These are phyloP conservation scores for Halcyon malimbica DNA, from an alignment of 2,113 vertebrate genomes.

Conservation along the genomic window DNA sequence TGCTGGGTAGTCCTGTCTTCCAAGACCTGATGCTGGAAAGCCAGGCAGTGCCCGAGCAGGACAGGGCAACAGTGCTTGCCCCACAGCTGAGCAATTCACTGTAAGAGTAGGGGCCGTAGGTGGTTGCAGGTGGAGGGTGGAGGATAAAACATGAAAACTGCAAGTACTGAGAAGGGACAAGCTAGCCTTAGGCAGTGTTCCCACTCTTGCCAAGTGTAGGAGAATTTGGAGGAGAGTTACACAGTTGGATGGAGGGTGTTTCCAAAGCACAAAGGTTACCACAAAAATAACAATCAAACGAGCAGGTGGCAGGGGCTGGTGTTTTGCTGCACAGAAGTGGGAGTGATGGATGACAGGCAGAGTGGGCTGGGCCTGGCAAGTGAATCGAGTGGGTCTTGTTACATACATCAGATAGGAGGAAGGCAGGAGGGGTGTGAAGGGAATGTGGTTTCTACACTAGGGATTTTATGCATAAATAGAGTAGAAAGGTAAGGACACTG, in stretches of 20 bases:
- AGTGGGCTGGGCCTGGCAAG: background rate
- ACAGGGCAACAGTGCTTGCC: background rate
- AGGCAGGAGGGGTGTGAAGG: background rate
- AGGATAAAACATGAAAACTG: background rate
- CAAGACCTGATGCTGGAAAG: background rate
- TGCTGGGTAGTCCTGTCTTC: background rate
- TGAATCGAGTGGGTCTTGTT: background rate
- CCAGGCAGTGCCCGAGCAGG: background rate
- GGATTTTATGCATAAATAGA: background rate
- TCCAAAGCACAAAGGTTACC: constrained; percentile 14
- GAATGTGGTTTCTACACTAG: background rate
- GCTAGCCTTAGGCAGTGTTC: background rate
- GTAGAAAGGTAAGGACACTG: background rate
- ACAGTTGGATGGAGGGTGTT: background rate
- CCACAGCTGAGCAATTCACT: background rate
- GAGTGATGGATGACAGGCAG: background rate
- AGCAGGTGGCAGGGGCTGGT: background rate
- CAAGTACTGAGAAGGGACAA: background rate
- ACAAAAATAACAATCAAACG: constrained; percentile 24
- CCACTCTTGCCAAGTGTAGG: background rate
- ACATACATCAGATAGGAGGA: background rate
- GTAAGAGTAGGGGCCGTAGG: background rate
- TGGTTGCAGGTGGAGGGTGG: background rate
- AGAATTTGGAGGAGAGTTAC: background rate
- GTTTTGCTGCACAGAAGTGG: background rate